These are phyloP conservation scores for Xenops minutus DNA, from an alignment of 2,797 vertebrate genomes.

Conservation along the genomic window DNA sequence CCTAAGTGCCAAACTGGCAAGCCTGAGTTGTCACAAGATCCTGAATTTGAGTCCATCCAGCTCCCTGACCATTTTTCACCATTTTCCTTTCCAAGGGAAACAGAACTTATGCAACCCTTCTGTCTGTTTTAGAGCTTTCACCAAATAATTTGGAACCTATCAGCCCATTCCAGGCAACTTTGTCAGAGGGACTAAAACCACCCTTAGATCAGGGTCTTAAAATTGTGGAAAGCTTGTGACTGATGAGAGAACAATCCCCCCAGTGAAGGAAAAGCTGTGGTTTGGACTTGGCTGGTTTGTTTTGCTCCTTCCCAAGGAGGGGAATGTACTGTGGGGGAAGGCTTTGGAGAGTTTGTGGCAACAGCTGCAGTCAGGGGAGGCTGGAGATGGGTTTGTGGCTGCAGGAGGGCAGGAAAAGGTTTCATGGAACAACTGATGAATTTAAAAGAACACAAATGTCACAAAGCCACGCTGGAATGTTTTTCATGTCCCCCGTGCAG, in stretches of 20 bases:
- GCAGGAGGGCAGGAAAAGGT: neutral
- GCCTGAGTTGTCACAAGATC: neutral
- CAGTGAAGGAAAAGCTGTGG: neutral
- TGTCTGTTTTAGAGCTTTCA: neutral
- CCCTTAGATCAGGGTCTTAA: neutral
- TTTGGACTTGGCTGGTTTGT: neutral
- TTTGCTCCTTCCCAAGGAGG: neutral
- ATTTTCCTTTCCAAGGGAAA: neutral
- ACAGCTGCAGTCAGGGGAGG: neutral
- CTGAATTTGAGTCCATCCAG: neutral
- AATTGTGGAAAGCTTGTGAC: neutral
- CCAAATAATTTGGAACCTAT: neutral
- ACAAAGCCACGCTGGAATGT: neutral
- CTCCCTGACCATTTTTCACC: fast-evolving
- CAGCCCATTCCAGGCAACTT: neutral
- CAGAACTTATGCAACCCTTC: neutral
- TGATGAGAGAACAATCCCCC: no score
- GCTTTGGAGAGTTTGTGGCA: no score
- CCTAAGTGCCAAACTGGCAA: neutral
- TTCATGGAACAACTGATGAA: neutral
- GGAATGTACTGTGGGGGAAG: neutral
- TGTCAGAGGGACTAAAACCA: neutral
- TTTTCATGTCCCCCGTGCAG: fast-evolving
- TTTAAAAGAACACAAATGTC: neutral
- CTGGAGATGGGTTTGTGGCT: neutral